Conservation (phyloP, 1,140 invertebrate species). For the Tetragnatha versicolor region DNA sequence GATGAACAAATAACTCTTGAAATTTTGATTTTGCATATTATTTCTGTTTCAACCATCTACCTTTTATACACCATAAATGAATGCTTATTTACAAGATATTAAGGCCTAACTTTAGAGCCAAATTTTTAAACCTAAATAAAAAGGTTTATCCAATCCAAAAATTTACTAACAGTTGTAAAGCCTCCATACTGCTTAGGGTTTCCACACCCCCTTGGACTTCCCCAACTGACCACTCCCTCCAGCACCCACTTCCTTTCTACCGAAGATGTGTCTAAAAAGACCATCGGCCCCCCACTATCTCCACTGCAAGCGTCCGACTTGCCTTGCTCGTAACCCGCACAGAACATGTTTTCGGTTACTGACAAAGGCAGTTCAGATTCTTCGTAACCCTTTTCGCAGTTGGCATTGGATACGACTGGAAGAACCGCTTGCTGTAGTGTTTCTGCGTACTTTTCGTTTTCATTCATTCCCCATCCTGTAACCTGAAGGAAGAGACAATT, state of each 20-base stretch:
- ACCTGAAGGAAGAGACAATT: too few relatives aligned
- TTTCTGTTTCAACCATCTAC: too few relatives aligned
- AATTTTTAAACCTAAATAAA: constrained; percentile 35
- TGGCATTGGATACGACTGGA: constrained; percentile 15
- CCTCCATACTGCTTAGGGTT: constrained; percentile 49
- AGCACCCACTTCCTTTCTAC: constrained; percentile 52
- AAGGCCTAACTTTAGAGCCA: too few relatives aligned
- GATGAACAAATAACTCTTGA: too few relatives aligned
- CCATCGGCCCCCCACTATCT: constrained; percentile 55
- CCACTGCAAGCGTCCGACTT: constrained; percentile 51
- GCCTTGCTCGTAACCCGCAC: constrained; percentile 30
- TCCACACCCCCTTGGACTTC: constrained; percentile 49
- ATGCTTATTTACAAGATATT: too few relatives aligned
- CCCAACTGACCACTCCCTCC: constrained; percentile 54
- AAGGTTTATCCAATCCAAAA: constrained; percentile 49
- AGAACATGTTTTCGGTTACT: constrained; percentile 55
- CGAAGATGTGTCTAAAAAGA: constrained; percentile 46
- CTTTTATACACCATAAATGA: too few relatives aligned
- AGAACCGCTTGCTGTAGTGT: constrained; percentile 52
- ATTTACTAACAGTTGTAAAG: constrained; percentile 50
- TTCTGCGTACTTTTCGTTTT: constrained; percentile 52
- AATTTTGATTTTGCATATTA: too few relatives aligned
- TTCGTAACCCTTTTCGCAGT: constrained; percentile 50
- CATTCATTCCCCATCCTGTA: constrained; percentile 56
- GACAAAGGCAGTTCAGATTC: constrained; percentile 47